These are phyloP conservation scores for Hylaeus volcanicus DNA, from an alignment of 1,140 invertebrate genomes.

Conservation along the genomic window DNA sequence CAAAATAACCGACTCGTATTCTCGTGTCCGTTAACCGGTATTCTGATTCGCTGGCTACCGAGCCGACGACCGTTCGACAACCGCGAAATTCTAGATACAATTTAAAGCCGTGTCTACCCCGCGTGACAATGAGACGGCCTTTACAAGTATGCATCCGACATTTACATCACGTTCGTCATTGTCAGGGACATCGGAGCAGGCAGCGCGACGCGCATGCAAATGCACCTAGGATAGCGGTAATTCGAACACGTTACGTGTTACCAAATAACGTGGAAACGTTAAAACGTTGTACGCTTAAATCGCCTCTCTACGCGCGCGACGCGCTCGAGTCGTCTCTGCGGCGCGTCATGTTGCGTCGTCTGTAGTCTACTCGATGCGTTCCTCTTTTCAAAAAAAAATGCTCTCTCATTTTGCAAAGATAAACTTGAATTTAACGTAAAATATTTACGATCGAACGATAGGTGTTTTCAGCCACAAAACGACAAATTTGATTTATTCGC, in stretches of 20 bases:
- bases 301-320: not conserved
- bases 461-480: not conserved
- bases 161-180: slow-evolving; percentile 61
- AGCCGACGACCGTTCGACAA: slow-evolving; percentile 4
- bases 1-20: slow-evolving; percentile 10
- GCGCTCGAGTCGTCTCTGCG: not conserved
- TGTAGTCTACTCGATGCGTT: too few relatives aligned
- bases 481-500: not conserved
- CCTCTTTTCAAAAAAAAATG: too few relatives aligned
- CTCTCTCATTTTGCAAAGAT: too few relatives aligned
- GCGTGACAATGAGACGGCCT: slow-evolving; percentile 43
- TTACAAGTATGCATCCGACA: slow-evolving; percentile 47
- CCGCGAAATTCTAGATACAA: slow-evolving; percentile 33
- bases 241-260: slow-evolving; percentile 45
- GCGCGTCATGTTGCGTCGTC: not conserved
- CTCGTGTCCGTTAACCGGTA: slow-evolving; percentile 33
- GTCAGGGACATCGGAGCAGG: slow-evolving; percentile 44
- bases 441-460: too few relatives aligned
- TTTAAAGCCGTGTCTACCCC: slow-evolving; percentile 11
- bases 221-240: slow-evolving; percentile 52
- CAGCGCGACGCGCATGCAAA: slow-evolving; percentile 51
- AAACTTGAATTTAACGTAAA: too few relatives aligned
- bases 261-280: slow-evolving; percentile 53
- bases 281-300: not conserved
- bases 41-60: not conserved